These are phyloP conservation scores for Myrmecophaga tridactyla DNA, from an alignment of 2,113 vertebrate species.

Conservation along the genomic window DNA sequence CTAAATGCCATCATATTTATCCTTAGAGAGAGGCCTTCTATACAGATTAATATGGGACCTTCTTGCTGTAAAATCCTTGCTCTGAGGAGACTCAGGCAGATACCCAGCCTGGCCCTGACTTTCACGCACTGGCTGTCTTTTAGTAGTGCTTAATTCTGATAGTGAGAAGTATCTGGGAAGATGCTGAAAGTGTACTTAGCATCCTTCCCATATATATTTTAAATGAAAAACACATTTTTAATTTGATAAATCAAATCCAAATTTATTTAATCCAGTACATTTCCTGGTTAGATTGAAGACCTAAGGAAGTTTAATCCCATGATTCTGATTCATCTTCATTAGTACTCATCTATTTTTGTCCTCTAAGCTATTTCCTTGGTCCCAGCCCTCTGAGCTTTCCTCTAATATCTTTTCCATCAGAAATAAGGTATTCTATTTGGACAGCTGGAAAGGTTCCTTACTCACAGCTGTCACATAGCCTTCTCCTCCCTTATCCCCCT, in stretches of 20 bases:
- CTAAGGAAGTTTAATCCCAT: background rate
- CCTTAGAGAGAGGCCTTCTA: background rate
- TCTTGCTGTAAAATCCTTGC: background rate
- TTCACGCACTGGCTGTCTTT: background rate
- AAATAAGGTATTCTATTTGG: conserved; percentile 1
- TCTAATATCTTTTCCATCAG: conserved; percentile 23
- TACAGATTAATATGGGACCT: background rate
- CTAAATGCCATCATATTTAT: background rate
- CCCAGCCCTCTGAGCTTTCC: conserved; percentile 4
- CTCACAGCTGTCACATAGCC: background rate
- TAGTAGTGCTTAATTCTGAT: background rate
- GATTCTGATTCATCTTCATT: conserved; percentile 49
- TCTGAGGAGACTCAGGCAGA: background rate
- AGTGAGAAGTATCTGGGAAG: background rate
- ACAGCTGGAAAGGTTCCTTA: background rate
- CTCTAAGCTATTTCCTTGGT: background rate
- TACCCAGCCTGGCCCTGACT: background rate
- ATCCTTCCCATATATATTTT: background rate
- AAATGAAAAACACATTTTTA: background rate
- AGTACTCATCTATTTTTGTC: background rate
- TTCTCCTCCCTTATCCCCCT: rapidly evolving
- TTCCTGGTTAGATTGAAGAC: conserved; percentile 36
- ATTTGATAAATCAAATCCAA: conserved; percentile 38
- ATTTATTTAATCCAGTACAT: conserved; percentile 26
- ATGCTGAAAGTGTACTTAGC: background rate